Conservation (phyloP, 2,888 invertebrate genomes). For the Tortrix viridana region DNA sequence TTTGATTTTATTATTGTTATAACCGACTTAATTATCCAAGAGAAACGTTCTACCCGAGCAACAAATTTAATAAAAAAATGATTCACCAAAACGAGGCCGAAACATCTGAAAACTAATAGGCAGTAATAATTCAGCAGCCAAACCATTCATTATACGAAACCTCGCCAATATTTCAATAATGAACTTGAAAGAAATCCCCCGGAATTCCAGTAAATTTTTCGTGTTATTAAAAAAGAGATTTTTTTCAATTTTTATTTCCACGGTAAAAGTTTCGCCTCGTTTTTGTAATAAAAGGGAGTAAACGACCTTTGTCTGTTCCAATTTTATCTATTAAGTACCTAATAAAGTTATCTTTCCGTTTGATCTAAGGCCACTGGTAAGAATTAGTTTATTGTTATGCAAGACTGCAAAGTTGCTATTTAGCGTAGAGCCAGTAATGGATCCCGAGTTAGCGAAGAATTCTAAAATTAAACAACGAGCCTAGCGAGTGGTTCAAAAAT, state of each 20-base stretch:
- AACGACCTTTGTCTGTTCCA: slow-evolving; percentile 43
- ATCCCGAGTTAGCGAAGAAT: no score
- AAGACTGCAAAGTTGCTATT: no score
- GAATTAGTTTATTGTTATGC: no score
- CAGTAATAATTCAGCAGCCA: slow-evolving; percentile 12
- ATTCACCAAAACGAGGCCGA: slow-evolving; percentile 1
- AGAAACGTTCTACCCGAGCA: background rate
- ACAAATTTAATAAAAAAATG: slow-evolving; percentile 1
- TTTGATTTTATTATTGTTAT: background rate
- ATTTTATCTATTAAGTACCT: slow-evolving; percentile 21
- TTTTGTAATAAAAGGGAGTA: slow-evolving; percentile 67
- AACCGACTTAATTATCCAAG: background rate
- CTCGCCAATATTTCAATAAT: slow-evolving; percentile 56
- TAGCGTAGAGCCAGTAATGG: no score
- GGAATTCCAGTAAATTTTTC: slow-evolving; percentile 60
- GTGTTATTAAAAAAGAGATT: slow-evolving; percentile 63
- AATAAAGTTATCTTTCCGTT: background rate
- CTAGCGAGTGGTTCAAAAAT: no score
- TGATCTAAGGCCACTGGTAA: background rate
- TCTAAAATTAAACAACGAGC: no score
- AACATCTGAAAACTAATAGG: slow-evolving; percentile 11
- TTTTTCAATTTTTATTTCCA: slow-evolving; percentile 51
- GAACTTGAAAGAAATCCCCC: slow-evolving; percentile 51
- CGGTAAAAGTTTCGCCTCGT: slow-evolving; percentile 45
- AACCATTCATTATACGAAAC: slow-evolving; percentile 36